These are phyloP conservation scores for Thryonomys swinderianus DNA, from an alignment of 2,113 vertebrate species.

Conservation along the genomic window DNA sequence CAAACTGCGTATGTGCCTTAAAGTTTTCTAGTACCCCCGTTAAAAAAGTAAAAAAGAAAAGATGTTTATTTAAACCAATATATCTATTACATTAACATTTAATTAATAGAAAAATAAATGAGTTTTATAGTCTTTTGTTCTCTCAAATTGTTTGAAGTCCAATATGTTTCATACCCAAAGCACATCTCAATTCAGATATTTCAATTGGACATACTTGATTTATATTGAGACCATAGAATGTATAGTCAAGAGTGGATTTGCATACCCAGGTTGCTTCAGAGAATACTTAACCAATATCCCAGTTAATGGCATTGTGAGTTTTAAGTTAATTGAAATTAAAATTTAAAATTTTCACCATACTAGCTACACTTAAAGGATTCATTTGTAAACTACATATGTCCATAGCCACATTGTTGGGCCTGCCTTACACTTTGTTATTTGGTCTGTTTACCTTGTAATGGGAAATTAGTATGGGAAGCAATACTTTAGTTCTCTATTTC, in stretches of 20 bases:
- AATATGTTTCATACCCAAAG: conserved; percentile 11
- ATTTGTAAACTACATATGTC: background rate
- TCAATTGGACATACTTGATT: background rate
- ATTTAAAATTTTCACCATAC: background rate
- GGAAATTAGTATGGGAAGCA: background rate
- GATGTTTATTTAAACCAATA: background rate
- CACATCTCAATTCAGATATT: conserved; percentile 10
- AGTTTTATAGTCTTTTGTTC: conserved; percentile 15
- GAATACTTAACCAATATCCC: conserved; percentile 7
- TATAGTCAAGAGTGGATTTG: conserved; percentile 38
- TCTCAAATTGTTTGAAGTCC: conserved; percentile 43
- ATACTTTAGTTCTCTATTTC: conserved; percentile 1
- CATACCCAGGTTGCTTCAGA: background rate
- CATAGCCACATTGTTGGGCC: background rate
- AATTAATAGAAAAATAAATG: conserved; percentile 25
- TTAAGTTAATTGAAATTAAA: conserved; percentile 41
- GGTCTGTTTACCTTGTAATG: background rate
- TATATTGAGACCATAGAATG: background rate
- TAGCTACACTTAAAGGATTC: background rate
- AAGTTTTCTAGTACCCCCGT: background rate
- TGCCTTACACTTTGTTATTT: background rate
- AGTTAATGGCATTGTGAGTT: conserved; percentile 26
- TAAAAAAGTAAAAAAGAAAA: conserved; percentile 20
- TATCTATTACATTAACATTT: conserved; percentile 28
- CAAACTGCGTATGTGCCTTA: background rate